A percentile compares a stretch with the other conserved stretches of the same genome.
Evolutionary conservation across 2,113 vertebrate species (phyloP).

Genomic region (Periophthalmus modestus): DNA sequence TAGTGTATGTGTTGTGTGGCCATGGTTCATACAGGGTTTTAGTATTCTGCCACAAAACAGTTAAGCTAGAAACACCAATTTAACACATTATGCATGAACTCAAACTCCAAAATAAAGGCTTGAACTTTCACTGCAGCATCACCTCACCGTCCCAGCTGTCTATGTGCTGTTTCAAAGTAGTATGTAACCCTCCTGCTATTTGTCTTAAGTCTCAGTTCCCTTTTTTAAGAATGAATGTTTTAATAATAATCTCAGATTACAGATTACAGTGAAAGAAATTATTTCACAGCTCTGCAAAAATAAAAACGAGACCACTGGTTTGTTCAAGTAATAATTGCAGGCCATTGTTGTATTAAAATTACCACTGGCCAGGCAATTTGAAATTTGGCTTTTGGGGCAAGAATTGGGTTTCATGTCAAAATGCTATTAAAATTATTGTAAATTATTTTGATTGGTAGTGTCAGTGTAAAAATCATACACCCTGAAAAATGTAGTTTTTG

Average conservation of each 20-base stretch:
- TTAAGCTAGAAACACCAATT: not conserved
- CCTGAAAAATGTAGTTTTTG: not conserved
- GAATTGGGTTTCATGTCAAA: not conserved
- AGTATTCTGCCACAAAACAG: not conserved
- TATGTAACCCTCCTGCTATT: constrained; percentile 13
- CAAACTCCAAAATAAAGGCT: not conserved
- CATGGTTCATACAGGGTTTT: not conserved
- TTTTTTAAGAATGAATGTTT: constrained; percentile 17
- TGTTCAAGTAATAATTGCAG: not conserved
- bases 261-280: not conserved
- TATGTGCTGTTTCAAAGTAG: constrained; percentile 37
- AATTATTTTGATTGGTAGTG: not conserved
- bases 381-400: not conserved
- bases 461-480: not conserved
- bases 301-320: not conserved
- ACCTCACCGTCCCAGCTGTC: constrained; percentile 16
- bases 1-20: not conserved
- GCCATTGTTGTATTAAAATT: not conserved
- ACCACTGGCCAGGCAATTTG: not conserved
- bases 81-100: not conserved
- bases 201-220: constrained; percentile 33
- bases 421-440: not conserved
- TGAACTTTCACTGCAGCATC: constrained; percentile 21
- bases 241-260: constrained; percentile 6
- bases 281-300: not conserved